Evolutionary conservation across 92 coral and sea anemone species (phyloP).

Genomic region (Parazoanthus swiftii): DNA sequence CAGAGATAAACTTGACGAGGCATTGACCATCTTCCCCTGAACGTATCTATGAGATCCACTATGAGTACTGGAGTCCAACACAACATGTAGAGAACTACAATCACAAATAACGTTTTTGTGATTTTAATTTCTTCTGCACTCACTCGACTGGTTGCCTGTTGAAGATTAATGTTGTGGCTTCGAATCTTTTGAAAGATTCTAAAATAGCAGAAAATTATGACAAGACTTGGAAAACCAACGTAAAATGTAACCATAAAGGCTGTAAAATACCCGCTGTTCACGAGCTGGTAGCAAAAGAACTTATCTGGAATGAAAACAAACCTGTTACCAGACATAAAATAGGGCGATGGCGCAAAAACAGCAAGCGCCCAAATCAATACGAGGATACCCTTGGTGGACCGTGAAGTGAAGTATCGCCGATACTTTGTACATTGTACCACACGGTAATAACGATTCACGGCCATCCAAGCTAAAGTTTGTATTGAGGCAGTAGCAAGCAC

Average conservation of each 20-base stretch:
- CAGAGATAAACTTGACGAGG: conserved; percentile 49
- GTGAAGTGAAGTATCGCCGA: conserved; percentile 46
- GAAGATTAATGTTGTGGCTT: conserved; percentile 50
- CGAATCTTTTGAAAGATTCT: conserved; percentile 55
- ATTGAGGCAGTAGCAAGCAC: conserved; percentile 49
- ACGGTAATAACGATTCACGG: conserved; percentile 39
- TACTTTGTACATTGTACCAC: conserved; percentile 47
- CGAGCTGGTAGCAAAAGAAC: conserved; percentile 52
- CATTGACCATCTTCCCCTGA: conserved; percentile 49
- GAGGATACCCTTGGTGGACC: conserved; percentile 30
- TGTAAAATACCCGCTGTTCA: conserved; percentile 41
- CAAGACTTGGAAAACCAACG: conserved; percentile 45
- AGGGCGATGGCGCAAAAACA: conserved; percentile 44
- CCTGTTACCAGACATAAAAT: conserved; percentile 46
- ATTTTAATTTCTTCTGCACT: conserved; percentile 63
- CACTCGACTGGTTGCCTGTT: conserved; percentile 27
- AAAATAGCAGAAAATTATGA: conserved; percentile 46
- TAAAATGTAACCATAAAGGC: conserved; percentile 36
- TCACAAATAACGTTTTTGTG: conserved; percentile 53
- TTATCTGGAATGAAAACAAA: conserved; percentile 66
- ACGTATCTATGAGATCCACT: conserved; percentile 60
- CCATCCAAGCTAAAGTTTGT: conserved; percentile 56
- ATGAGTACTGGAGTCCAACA: conserved; percentile 58
- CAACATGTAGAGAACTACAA: conserved; percentile 56
- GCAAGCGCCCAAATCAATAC: conserved; percentile 45